Conservation (phyloP, 1,140 invertebrate species). For the Triops longicaudatus region DNA sequence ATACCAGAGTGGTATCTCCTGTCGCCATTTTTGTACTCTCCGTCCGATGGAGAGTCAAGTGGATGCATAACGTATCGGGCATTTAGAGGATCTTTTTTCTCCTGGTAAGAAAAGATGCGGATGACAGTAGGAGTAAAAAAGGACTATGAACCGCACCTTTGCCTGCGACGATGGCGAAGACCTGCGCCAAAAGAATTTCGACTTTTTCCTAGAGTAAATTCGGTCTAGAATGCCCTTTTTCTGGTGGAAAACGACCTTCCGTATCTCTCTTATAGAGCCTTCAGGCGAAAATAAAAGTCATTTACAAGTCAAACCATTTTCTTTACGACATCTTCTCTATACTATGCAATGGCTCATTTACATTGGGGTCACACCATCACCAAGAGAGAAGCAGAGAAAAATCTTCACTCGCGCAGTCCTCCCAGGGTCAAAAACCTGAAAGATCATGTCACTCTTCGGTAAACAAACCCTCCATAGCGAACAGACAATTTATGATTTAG, state of each 20-base stretch:
- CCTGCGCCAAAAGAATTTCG: too few species aligned
- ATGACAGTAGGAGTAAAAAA: too few species aligned
- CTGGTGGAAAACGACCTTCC: not conserved
- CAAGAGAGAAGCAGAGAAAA: not conserved
- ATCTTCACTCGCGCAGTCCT: not conserved
- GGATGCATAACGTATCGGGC: too few species aligned
- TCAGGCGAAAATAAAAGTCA: not conserved
- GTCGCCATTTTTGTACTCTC: not conserved
- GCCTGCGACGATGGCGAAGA: too few species aligned
- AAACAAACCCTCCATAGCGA: too few species aligned
- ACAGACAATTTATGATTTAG: too few species aligned
- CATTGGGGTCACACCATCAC: not conserved
- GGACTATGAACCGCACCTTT: too few species aligned
- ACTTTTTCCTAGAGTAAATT: not conserved
- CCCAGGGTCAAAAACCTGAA: too few species aligned
- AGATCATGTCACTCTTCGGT: too few species aligned
- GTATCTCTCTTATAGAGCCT: not conserved
- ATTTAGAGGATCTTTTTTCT: too few species aligned
- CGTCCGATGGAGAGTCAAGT: too few species aligned
- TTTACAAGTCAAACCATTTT: not conserved
- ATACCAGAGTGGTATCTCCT: not conserved
- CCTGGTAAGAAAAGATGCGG: too few species aligned
- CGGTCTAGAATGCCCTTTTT: not conserved
- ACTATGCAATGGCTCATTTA: not conserved
- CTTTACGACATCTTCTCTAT: not conserved